phyloP scores from a whole-genome alignment of 2,113 vertebrate genomes.

The Ptyas mucosa region DNA sequence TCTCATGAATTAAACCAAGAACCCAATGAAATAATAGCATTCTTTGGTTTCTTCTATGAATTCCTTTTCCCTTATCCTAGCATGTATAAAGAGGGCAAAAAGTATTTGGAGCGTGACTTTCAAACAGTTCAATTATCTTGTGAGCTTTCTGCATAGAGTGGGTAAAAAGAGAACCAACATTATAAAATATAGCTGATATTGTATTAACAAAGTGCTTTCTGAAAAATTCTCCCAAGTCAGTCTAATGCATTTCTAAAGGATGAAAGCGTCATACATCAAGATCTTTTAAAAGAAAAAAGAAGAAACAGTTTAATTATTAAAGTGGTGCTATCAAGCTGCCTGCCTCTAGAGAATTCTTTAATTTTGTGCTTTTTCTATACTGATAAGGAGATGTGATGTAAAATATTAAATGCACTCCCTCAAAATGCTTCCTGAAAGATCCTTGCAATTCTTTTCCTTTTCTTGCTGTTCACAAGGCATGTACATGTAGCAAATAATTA shows the following conservation, averaged over 20 bases:
- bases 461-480: constrained; percentile 30
- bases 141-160: neutral
- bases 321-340: constrained; percentile 33
- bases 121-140: neutral
- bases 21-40: neutral
- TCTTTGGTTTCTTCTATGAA: neutral
- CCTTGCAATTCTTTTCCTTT: constrained; percentile 36
- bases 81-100: neutral
- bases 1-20: neutral
- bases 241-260: constrained; percentile 28
- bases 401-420: constrained; percentile 59
- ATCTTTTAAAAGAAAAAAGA: constrained; percentile 29
- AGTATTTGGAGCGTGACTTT: neutral
- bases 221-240: neutral
- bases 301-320: constrained; percentile 64
- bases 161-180: neutral
- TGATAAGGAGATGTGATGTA: constrained; percentile 41
- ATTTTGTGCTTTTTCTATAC: constrained; percentile 57
- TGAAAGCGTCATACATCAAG: constrained; percentile 8
- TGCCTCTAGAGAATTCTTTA: constrained; percentile 43
- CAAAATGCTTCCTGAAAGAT: constrained; percentile 47
- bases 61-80: neutral
- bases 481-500: constrained; percentile 7
- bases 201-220: neutral
- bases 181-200: neutral